Evolutionary conservation across 2,113 vertebrate species (phyloP).

Genomic region (Peucedramus taeniatus): DNA sequence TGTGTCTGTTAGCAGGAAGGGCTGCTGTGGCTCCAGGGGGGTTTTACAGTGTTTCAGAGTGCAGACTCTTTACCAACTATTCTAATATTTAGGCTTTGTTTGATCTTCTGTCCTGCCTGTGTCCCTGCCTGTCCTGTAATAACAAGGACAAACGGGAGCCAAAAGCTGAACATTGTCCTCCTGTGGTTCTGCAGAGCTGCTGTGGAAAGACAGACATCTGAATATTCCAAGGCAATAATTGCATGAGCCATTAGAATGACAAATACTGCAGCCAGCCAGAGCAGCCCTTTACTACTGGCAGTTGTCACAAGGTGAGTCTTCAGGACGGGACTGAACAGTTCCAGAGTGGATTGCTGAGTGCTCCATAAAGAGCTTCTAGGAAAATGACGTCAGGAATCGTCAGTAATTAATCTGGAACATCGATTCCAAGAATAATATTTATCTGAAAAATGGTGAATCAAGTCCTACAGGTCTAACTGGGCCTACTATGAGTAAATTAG

Average conservation of each 20-base stretch:
- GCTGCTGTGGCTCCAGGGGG: neutral
- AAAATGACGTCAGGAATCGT: neutral
- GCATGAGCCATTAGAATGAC: neutral
- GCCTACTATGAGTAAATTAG: neutral
- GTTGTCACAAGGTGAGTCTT: neutral
- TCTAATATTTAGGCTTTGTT: neutral
- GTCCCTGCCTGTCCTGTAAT: neutral
- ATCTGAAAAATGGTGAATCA: neutral
- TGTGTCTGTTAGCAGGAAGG: neutral
- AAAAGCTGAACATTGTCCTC: neutral
- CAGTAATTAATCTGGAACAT: neutral
- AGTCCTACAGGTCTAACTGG: neutral
- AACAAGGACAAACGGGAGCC: neutral
- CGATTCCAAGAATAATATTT: slow-evolving; percentile 7
- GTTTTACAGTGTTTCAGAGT: neutral
- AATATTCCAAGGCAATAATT: neutral
- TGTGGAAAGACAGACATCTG: neutral
- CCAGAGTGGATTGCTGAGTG: neutral
- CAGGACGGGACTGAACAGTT: neutral
- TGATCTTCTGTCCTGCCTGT: neutral
- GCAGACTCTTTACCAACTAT: neutral
- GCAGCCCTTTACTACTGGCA: neutral
- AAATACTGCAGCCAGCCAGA: neutral
- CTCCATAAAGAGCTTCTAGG: neutral
- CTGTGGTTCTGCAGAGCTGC: neutral